Base-by-base conservation (phyloP, 1,140 invertebrate species). In the Littorina saxatilis region DNA sequence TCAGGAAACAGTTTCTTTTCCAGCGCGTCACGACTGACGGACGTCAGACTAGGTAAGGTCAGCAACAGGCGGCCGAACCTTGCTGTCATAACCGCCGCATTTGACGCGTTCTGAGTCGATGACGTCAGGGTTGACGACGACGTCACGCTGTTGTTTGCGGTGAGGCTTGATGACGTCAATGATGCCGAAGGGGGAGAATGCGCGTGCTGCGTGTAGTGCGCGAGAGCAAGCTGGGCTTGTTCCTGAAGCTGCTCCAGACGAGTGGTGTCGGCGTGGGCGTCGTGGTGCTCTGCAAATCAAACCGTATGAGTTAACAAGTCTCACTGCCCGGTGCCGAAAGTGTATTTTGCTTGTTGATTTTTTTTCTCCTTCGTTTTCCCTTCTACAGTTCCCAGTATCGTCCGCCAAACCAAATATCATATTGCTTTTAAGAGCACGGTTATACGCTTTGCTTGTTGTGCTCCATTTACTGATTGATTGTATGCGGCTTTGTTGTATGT, bases 1-100 rank as follows among this genome's bases (percentile, higher is more conserved):
- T 95, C 95, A 58, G 95, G 94, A 92, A 99, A 98, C 93, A 99
- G 98, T 0, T 98, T 89, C 86, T 97, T 95, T 86, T 98, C 96
- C 66, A 99, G 96, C 1, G 95, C 95, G 13, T 93, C 92, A 0
- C 94, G 89, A 0, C 94, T 94, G 0, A 98, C 94, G 13, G 93
- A 93, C 79, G 94, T 93, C 13, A 98, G 93, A 7, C 93, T 91
- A 0, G 96, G 95, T 11, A 98, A 90, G 1, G 97, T 91, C n/a
- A 97, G 92, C 9, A 98, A 92, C 0, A 98, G 89, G 81, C 95
- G 96, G n/a, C 96, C 95, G 86, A 97, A 96, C 63, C 96, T 94
- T 17, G 96, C 90, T 0, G 32, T 27, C 23, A 29, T 63, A 9
- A 20, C 23, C 1, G 55, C 23, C 58, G 58, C 7, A 15, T 61